Evolutionary conservation across 1,140 invertebrate genomes (phyloP), one percentile per base, ranked within the genome.

Genomic region (Periplaneta americana): DNA sequence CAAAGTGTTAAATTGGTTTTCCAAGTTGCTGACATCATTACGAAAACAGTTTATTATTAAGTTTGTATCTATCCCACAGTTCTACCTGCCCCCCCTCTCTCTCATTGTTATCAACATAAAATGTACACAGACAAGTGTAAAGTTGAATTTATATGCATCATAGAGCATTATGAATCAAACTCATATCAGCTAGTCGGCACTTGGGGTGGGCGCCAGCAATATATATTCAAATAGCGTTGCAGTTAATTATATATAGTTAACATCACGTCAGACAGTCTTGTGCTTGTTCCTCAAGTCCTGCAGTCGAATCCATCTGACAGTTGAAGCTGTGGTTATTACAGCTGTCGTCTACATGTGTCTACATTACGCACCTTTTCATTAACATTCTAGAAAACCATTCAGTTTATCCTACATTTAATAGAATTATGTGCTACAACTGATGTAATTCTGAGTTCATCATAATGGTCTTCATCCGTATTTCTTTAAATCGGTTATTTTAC

Each of bases 1-100:
- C 35, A 36, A 77, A 36, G 35, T 77, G 75, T 77, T 77, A 77
- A 36, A 77, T 77, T 77, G 75, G 35, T 77, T 77, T 77, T 77
- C 75, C 33, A 34, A 77, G 32, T 77, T 34, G 35, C 75, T 77
- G 75, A 77, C 75, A 33, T 77, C 75, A 77, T 77, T 34, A 77
- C 33, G 75, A 77, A 36, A 77, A 77, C 75, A 77, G 75, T 36
- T 77, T 34, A 77, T 34, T 77, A 66, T 66, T 66, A 66, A 66
- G 48, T 66, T 66, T 66, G 22, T 66, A n/a, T 39, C 11, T 6
- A 11, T n/a, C n/a, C 28, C 48, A n/a, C 0, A n/a, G n/a, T n/a
- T n/a, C n/a, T n/a, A n/a, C n/a, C n/a, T n/a, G n/a, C n/a, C 28
- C 48, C 28, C 48, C 28, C 4, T 48, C 39, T 48, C 17, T 48